These are phyloP conservation scores for Rhyacophila evoluta DNA, from an alignment of 2,888 invertebrate genomes.

Conservation along the genomic window DNA sequence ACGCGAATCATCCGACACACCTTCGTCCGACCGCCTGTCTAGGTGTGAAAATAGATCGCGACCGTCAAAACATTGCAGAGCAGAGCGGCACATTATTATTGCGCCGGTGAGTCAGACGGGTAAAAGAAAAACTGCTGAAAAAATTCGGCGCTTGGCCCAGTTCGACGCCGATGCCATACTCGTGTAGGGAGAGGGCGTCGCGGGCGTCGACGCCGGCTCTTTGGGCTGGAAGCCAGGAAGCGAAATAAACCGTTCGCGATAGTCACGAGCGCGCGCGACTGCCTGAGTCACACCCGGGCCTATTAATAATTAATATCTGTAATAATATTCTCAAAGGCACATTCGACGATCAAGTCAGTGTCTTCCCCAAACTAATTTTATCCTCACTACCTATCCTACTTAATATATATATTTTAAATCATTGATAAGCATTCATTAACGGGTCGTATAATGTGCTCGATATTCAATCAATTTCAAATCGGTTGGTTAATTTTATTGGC, in stretches of 20 bases:
- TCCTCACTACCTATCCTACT: too few relatives aligned
- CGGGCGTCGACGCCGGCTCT: not conserved
- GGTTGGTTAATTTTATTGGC: too few relatives aligned
- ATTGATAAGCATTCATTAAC: too few relatives aligned
- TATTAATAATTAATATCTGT: constrained; percentile 7
- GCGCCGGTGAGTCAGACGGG: not conserved
- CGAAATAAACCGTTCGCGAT: constrained; percentile 1
- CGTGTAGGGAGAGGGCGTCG: constrained; percentile 22
- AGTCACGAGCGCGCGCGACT: constrained; percentile 1
- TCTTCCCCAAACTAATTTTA: too few relatives aligned
- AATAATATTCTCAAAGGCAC: not conserved
- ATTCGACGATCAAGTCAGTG: too few relatives aligned
- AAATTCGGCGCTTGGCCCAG: constrained; percentile 13
- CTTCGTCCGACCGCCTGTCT: constrained; percentile 6
- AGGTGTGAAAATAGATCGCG: not conserved
- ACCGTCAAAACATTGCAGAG: constrained; percentile 18
- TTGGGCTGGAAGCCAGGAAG: not conserved
- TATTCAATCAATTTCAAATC: too few relatives aligned
- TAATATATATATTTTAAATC: too few relatives aligned
- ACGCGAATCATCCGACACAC: not conserved
- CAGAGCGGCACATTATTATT: not conserved
- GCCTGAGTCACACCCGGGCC: not conserved
- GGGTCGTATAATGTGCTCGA: too few relatives aligned
- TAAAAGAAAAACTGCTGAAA: not conserved
- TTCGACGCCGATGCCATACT: not conserved